Evolutionary conservation across 2,888 invertebrate genomes (phyloP).

Genomic region (Atethmia centrago): DNA sequence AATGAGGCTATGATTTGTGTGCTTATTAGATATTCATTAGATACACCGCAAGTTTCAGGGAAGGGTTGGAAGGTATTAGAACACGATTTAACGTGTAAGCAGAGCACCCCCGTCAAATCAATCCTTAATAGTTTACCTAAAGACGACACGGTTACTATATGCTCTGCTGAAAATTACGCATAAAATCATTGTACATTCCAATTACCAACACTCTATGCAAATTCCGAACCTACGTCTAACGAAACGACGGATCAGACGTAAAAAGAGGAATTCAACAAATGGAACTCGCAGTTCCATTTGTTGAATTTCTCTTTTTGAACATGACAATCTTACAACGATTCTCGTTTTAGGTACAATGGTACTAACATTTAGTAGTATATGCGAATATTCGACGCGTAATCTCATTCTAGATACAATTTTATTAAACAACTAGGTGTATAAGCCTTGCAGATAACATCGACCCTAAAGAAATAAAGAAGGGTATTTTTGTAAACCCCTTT

Average conservation of each 20-base stretch:
- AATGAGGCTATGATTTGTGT: slow-evolving; percentile 36
- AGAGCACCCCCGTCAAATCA: slow-evolving; percentile 42
- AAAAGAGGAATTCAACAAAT: slow-evolving; percentile 36
- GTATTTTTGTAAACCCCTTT: slow-evolving; percentile 35
- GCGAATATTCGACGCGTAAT: slow-evolving; percentile 28
- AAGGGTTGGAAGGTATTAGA: slow-evolving; percentile 35
- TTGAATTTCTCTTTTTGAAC: too few relatives aligned
- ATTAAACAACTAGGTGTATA: slow-evolving; percentile 26
- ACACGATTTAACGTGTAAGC: slow-evolving; percentile 41
- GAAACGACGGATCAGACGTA: slow-evolving; percentile 22
- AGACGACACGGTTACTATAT: slow-evolving; percentile 29
- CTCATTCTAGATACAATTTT: slow-evolving; percentile 39
- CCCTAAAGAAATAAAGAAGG: slow-evolving; percentile 34
- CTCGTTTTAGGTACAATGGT: slow-evolving; percentile 22
- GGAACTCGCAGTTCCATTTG: slow-evolving; percentile 4
- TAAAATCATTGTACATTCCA: slow-evolving; percentile 23
- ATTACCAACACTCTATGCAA: slow-evolving; percentile 37
- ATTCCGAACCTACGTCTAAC: slow-evolving; percentile 20
- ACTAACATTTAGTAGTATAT: slow-evolving; percentile 19
- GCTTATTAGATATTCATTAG: slow-evolving; percentile 52
- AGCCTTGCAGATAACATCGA: slow-evolving; percentile 37
- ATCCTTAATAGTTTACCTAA: slow-evolving; percentile 48
- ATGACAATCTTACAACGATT: slow-evolving; percentile 37
- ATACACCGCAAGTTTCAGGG: slow-evolving; percentile 29
- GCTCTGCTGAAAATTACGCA: slow-evolving; percentile 38